phyloP scores from a whole-genome alignment of 2,888 invertebrate genomes.

The Carcina quercana region DNA sequence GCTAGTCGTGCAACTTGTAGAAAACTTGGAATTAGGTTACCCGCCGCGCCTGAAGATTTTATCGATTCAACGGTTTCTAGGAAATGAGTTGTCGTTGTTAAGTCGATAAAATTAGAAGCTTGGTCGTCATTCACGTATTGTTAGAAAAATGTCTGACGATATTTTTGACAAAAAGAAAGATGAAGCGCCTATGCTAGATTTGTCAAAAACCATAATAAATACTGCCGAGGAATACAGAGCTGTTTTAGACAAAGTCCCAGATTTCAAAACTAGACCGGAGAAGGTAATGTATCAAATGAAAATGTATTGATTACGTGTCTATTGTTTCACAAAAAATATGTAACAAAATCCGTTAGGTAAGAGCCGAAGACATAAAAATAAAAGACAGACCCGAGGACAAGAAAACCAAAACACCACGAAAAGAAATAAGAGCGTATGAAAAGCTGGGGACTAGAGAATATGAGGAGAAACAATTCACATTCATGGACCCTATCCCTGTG shows the following conservation, averaged over 20 bases:
- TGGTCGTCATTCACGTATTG: neutral
- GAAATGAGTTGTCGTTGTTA: constrained; percentile 27
- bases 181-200: constrained; percentile 86
- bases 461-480: constrained; percentile 66
- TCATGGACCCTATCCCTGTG: constrained; percentile 84
- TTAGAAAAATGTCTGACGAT: constrained; percentile 79
- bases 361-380: constrained; percentile 84
- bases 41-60: constrained; percentile 25
- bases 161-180: constrained; percentile 90
- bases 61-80: constrained; percentile 54
- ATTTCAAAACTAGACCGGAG: constrained; percentile 91
- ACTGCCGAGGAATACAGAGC: constrained; percentile 88
- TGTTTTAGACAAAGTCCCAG: constrained; percentile 89
- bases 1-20: constrained; percentile 37
- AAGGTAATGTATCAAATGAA: constrained; percentile 70
- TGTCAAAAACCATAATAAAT: constrained; percentile 85
- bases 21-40: constrained; percentile 51
- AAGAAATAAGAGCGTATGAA: constrained; percentile 79
- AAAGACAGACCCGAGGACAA: constrained; percentile 80
- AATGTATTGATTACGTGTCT: neutral
- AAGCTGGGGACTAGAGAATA: constrained; percentile 78
- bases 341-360: constrained; percentile 64
- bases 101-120: constrained; percentile 34
- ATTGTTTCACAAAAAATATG: neutral
- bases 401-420: constrained; percentile 83